Conservation (phyloP, 1,140 invertebrate species). For the Cydia amplana region DNA sequence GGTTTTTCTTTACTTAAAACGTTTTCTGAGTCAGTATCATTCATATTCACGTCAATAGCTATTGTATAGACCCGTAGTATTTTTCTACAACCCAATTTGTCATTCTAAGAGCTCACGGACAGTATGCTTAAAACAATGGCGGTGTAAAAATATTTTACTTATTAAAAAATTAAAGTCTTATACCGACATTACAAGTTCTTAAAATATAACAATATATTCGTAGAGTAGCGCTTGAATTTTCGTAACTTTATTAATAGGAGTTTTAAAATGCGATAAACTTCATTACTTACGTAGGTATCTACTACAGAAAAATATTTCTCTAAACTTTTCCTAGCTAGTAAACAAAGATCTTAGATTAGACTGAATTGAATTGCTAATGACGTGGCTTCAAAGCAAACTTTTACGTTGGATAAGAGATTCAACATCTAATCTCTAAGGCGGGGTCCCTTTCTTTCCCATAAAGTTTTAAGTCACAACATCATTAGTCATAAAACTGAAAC, state of each 20-base stretch:
- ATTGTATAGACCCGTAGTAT: no score
- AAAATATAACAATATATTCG: slow-evolving; percentile 12
- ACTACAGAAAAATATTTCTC: slow-evolving; percentile 28
- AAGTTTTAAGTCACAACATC: no score
- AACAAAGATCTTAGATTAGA: slow-evolving; percentile 6
- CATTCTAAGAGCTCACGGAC: no score
- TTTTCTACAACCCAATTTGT: no score
- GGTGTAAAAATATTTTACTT: slow-evolving; percentile 22
- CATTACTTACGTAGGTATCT: background rate
- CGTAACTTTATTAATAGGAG: slow-evolving; percentile 3
- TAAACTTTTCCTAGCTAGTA: slow-evolving; percentile 26
- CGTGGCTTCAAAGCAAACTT: background rate
- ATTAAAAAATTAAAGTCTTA: slow-evolving; percentile 27
- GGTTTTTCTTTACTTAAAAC: no score
- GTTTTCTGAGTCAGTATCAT: no score
- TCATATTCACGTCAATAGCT: no score
- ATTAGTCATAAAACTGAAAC: no score
- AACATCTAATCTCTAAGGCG: background rate
- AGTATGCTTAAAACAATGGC: background rate
- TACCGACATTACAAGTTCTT: slow-evolving; percentile 10
- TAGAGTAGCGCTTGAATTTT: background rate
- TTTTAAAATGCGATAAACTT: slow-evolving; percentile 17
- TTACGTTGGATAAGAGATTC: background rate
- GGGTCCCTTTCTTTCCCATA: no score
- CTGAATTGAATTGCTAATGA: background rate